Conservation (phyloP, 2,888 invertebrate species). For the Heliconius charithonia region DNA sequence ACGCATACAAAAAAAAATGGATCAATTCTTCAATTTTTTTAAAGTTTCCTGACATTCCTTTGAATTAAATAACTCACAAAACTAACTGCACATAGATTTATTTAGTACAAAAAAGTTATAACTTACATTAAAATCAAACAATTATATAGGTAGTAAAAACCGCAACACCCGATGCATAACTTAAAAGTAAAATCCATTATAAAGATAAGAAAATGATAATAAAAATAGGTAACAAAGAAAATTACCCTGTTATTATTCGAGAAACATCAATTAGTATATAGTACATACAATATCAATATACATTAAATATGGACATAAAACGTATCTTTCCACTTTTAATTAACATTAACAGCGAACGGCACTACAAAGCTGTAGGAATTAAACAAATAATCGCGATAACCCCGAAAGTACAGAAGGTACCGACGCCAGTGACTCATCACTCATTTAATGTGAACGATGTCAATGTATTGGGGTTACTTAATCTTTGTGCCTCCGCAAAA, state of each 20-base stretch:
- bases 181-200: neutral
- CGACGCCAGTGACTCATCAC: slow-evolving; percentile 66
- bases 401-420: slow-evolving; percentile 55
- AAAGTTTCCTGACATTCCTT: no score
- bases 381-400: slow-evolving; percentile 62
- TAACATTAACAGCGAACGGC: slow-evolving; percentile 14
- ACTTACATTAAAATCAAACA: neutral
- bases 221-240: neutral
- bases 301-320: slow-evolving; percentile 15
- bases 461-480: slow-evolving; percentile 53
- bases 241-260: neutral
- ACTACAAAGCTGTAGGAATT: slow-evolving; percentile 60
- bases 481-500: no score
- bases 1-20: no score
- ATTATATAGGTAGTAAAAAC: neutral
- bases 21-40: no score
- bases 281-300: neutral
- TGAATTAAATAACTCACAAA: no score
- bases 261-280: slow-evolving; percentile 11
- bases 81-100: neutral
- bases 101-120: neutral
- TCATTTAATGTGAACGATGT: slow-evolving; percentile 66
- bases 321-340: slow-evolving; percentile 32
- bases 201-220: neutral
- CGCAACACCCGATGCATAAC: neutral